These are phyloP conservation scores for Silurus lanzhouensis DNA, from an alignment of 2,797 vertebrate species.

Conservation along the genomic window DNA sequence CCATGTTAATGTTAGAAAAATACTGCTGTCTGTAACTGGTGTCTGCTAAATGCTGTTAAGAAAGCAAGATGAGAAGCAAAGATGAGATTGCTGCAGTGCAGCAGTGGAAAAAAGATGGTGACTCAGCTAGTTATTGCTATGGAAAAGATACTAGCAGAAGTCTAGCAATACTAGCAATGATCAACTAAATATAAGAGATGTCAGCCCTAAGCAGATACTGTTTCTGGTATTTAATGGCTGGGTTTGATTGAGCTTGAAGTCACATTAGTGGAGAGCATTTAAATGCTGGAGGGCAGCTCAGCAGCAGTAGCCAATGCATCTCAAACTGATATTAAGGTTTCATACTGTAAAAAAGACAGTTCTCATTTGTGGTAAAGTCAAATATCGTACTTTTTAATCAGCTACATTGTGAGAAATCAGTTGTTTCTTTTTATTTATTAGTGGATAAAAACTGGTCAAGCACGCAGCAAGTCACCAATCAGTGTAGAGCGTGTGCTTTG, in stretches of 20 bases:
- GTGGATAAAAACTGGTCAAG: no score
- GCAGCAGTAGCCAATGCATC: neutral
- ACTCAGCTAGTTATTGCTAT: neutral
- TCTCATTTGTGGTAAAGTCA: no score
- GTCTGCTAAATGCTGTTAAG: no score
- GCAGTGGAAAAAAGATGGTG: neutral
- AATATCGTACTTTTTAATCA: neutral
- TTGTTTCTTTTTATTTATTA: no score
- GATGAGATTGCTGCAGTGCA: neutral
- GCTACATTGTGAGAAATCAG: no score
- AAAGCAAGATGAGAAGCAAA: no score
- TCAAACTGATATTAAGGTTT: neutral
- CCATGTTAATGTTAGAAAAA: no score
- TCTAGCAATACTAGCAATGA: no score
- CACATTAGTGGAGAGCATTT: neutral
- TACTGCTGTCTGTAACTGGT: no score
- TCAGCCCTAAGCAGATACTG: neutral
- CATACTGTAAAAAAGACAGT: neutral
- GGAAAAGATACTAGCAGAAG: no score
- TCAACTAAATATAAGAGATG: neutral
- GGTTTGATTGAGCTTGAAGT: neutral
- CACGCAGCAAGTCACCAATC: no score
- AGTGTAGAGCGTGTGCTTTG: no score
- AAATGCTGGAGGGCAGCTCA: neutral
- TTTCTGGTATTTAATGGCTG: neutral